phyloP scores from a whole-genome alignment of 2,113 vertebrate species.

The Baryphthengus martii region DNA sequence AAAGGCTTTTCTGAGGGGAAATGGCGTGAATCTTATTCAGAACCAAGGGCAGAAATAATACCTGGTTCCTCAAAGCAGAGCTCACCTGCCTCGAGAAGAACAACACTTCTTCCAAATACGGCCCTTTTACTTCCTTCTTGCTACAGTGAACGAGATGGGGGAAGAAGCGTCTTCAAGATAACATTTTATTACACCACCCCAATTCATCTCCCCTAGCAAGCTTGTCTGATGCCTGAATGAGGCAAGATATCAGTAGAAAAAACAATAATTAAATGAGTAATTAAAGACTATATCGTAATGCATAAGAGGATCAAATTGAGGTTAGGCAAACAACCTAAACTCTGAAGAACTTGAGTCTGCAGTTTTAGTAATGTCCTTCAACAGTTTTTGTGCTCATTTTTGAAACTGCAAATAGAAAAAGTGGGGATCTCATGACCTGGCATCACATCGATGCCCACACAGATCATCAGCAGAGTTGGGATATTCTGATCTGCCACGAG shows the following conservation, averaged over 20 bases:
- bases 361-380: neutral
- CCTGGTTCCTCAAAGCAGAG: neutral
- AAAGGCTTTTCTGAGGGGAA: neutral
- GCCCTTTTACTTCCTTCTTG: neutral
- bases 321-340: conserved; percentile 34
- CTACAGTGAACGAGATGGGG: neutral
- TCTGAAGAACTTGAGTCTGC: neutral
- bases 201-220: conserved; percentile 17
- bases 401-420: neutral
- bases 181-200: conserved; percentile 29
- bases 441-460: neutral
- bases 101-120: neutral
- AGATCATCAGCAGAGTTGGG: neutral
- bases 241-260: conserved; percentile 25
- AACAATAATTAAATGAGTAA: conserved; percentile 54
- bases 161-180: conserved; percentile 29
- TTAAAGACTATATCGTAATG: conserved; percentile 31
- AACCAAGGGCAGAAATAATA: neutral
- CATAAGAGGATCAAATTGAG: conserved; percentile 5
- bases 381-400: neutral
- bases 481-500: neutral
- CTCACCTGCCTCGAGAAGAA: neutral
- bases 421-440: neutral
- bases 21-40: neutral
- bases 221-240: conserved; percentile 4